Evolutionary conservation across 2,113 vertebrate genomes (phyloP).

Genomic region (Promerops cafer): DNA sequence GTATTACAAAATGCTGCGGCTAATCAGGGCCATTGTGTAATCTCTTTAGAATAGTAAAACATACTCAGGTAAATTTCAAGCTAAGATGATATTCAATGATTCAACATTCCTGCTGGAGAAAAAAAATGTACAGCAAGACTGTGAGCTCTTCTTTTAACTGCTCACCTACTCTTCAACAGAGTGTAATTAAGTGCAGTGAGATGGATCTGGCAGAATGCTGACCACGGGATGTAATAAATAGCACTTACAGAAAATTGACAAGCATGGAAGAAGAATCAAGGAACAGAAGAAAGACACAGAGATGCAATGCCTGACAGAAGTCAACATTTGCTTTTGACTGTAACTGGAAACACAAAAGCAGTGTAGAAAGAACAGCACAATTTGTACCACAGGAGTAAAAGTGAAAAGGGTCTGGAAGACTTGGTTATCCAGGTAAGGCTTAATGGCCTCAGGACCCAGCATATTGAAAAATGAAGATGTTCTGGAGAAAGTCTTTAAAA

Average conservation of each 20-base stretch:
- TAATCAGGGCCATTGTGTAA: conserved; percentile 57
- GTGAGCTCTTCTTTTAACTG: conserved; percentile 18
- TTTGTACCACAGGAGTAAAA: not conserved
- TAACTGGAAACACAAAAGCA: not conserved
- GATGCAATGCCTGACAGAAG: not conserved
- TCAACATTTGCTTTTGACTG: not conserved
- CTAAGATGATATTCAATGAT: conserved; percentile 44
- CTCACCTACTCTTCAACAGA: not conserved
- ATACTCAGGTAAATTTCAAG: conserved; percentile 62
- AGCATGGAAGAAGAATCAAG: not conserved
- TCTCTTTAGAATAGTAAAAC: conserved; percentile 49
- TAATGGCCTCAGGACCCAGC: not conserved
- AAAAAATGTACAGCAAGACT: not conserved
- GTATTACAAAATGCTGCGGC: conserved; percentile 65
- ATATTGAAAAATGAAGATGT: not conserved
- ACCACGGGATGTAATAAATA: not conserved
- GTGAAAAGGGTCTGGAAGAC: not conserved
- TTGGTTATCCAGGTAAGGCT: not conserved
- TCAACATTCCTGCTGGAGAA: conserved; percentile 35
- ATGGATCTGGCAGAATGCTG: conserved; percentile 34
- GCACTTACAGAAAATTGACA: not conserved
- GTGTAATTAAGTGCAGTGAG: conserved; percentile 13
- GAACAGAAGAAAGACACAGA: not conserved
- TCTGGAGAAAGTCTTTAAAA: not conserved
- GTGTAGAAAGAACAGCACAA: not conserved